Percentiles rank a stretch among this genome's conserved stretches.
Conservation (phyloP, 2,113 vertebrate species). For the Sylvilagus bachmani region DNA sequence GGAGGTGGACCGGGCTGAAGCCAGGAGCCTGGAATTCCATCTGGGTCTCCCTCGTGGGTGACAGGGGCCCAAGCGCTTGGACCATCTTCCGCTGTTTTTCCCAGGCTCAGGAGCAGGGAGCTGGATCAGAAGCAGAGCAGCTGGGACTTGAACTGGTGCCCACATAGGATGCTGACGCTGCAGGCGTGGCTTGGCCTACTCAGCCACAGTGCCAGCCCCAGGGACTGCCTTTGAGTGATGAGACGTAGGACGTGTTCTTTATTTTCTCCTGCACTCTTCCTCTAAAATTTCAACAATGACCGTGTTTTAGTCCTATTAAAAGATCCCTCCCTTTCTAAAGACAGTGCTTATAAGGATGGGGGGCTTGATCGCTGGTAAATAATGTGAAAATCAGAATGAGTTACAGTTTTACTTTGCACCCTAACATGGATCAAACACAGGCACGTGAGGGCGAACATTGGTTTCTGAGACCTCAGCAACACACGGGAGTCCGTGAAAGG, state of each 20-base stretch:
- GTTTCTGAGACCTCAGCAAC: slow-evolving; percentile 14
- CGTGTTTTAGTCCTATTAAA: background rate
- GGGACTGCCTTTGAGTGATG: background rate
- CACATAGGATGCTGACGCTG: too few species aligned
- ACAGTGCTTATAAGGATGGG: background rate
- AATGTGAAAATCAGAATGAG: background rate
- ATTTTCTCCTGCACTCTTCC: background rate
- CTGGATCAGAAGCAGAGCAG: too few species aligned
- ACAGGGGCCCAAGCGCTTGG: too few species aligned
- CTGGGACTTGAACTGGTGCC: too few species aligned
- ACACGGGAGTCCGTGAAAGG: background rate
- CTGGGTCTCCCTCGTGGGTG: too few species aligned
- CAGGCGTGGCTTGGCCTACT: too few species aligned
- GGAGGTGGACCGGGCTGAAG: too few species aligned
- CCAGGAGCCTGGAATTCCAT: too few species aligned
- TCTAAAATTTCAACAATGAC: background rate
- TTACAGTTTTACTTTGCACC: background rate
- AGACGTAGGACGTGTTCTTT: background rate
- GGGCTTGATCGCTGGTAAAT: background rate
- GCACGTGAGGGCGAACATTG: background rate
- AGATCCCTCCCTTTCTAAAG: background rate
- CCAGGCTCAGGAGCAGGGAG: too few species aligned
- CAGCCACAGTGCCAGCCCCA: too few species aligned
- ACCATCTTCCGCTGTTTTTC: too few species aligned
- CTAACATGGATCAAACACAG: background rate